A percentile compares a stretch with the other conserved stretches of the same genome.
phyloP scores from a whole-genome alignment of 1,140 invertebrate species.

The Platyscapa corneri region DNA sequence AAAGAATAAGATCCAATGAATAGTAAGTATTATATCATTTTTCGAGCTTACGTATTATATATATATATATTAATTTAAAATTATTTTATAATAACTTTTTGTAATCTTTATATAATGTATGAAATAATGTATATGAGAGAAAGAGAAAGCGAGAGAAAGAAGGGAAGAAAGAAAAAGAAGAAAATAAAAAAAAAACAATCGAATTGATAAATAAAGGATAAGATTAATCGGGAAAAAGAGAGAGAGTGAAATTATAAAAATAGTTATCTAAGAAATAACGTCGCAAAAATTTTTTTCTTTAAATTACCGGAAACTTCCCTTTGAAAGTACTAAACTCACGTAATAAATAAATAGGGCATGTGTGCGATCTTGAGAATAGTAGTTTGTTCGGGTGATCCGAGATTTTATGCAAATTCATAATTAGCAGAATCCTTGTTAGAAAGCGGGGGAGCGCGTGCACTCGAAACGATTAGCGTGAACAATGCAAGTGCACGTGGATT shows the following conservation, averaged over 20 bases:
- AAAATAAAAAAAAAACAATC: too few species aligned
- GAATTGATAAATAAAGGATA: too few species aligned
- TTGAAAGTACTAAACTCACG: background rate
- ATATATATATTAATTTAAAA: too few species aligned
- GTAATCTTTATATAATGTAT: too few species aligned
- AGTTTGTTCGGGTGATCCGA: background rate
- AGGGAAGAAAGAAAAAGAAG: too few species aligned
- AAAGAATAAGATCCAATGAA: too few species aligned
- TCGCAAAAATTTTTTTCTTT: background rate
- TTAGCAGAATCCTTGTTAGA: conserved; percentile 43
- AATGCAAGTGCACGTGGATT: conserved; percentile 13
- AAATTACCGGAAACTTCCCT: background rate
- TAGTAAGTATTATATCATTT: too few species aligned
- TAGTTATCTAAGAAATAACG: background rate
- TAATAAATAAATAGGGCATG: background rate
- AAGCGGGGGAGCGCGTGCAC: conserved; percentile 5
- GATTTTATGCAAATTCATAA: conserved; percentile 45
- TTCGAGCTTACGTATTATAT: too few species aligned
- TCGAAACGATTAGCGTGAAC: conserved; percentile 14
- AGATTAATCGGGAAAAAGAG: background rate
- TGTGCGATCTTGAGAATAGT: background rate
- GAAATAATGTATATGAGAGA: too few species aligned
- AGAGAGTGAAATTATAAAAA: background rate
- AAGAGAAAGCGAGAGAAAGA: too few species aligned
- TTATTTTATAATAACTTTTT: too few species aligned